These are phyloP conservation scores for Drosophila sp. DNA, from an alignment of 1,140 invertebrate species.

Conservation along the genomic window DNA sequence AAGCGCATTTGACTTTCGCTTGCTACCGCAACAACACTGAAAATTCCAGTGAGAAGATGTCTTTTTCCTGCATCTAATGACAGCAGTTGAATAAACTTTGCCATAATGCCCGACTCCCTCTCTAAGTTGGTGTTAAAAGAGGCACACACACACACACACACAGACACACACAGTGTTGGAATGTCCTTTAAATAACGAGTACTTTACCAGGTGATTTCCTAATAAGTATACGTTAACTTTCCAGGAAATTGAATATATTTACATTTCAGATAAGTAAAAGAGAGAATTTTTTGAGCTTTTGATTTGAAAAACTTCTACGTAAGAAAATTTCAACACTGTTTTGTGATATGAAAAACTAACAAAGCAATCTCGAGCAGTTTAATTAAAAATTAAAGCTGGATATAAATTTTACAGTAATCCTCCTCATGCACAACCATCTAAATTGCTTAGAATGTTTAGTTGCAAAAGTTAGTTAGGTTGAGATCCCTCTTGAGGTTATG, in stretches of 20 bases:
- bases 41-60: not conserved
- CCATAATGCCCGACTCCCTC: conserved; percentile 22
- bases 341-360: too few species aligned
- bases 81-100: conserved; percentile 47
- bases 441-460: too few species aligned
- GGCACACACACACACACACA: not conserved
- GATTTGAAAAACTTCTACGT: too few species aligned
- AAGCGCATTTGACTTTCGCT: conserved; percentile 61
- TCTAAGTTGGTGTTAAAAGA: conserved; percentile 11
- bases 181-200: not conserved
- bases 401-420: too few species aligned
- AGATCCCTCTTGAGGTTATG: conserved; percentile 19
- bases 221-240: conserved; percentile 42
- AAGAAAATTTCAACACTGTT: too few species aligned
- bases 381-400: too few species aligned
- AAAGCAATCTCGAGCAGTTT: too few species aligned
- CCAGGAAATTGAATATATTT: not conserved
- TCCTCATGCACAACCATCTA: too few species aligned
- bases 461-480: not conserved
- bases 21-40: conserved; percentile 10
- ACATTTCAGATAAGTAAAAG: not conserved
- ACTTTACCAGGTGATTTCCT: conserved; percentile 39
- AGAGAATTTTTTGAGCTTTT: too few species aligned
- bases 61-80: conserved; percentile 51
- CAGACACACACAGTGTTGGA: not conserved